Conservation (phyloP, 2,113 vertebrate species). For the Macrotis lagotis region DNA sequence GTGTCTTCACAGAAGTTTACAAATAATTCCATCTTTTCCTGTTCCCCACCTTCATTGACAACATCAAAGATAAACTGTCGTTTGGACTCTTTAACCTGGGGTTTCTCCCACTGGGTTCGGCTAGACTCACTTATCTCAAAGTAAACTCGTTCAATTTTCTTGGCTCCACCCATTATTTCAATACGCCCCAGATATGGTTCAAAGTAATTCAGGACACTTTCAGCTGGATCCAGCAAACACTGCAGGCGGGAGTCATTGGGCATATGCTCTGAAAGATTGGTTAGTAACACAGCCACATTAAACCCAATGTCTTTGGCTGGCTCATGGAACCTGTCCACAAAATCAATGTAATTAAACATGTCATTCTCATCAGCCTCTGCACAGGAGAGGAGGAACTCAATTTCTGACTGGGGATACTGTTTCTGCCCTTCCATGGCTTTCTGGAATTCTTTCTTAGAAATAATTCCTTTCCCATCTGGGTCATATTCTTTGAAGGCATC, state of each 20-base stretch:
- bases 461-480: conserved; percentile 93
- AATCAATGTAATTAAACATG: conserved; percentile 97
- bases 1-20: conserved; percentile 99
- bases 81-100: conserved; percentile 98
- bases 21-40: conserved; percentile 99
- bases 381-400: conserved; percentile 96
- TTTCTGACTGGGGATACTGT: conserved; percentile 96
- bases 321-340: conserved; percentile 96
- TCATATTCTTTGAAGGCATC: conserved; percentile 97
- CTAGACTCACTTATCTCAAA: conserved; percentile 99
- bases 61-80: conserved; percentile 99
- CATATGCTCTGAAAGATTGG: conserved; percentile 98
- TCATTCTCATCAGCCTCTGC: conserved; percentile 97
- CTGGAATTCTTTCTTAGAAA: conserved; percentile 99
- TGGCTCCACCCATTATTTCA: conserved; percentile 98
- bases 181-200: conserved; percentile 96
- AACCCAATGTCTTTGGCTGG: conserved; percentile 99
- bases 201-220: conserved; percentile 97
- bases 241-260: conserved; percentile 94
- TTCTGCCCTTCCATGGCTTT: conserved; percentile 99
- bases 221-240: conserved; percentile 93
- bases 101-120: conserved; percentile 98
- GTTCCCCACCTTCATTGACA: conserved; percentile 97
- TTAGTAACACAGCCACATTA: conserved; percentile 95
- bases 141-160: conserved; percentile 98